phyloP scores from a whole-genome alignment of 2,888 invertebrate genomes.

The Helleia helle region DNA sequence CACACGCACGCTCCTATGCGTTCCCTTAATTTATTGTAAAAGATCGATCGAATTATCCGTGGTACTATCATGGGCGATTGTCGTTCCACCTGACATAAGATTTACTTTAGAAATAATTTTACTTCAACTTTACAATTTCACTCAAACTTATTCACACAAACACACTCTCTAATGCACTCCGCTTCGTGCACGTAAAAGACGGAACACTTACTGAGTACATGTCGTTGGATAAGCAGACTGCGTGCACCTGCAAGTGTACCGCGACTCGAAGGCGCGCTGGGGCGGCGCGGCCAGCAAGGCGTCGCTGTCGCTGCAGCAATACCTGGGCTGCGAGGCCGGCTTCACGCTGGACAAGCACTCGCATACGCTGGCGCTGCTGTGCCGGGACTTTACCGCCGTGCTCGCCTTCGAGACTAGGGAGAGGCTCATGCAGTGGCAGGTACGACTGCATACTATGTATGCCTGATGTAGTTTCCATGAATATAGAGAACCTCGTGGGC shows the following conservation, averaged over 20 bases:
- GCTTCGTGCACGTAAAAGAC: not conserved
- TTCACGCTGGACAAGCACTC: constrained; percentile 93
- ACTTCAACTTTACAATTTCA: too few relatives aligned
- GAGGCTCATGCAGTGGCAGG: constrained; percentile 91
- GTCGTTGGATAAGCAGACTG: constrained; percentile 79
- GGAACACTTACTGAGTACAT: not conserved
- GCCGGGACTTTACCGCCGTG: constrained; percentile 87
- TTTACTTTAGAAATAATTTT: too few relatives aligned
- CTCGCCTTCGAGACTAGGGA: constrained; percentile 91
- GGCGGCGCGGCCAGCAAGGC: constrained; percentile 79
- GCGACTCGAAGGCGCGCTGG: constrained; percentile 86
- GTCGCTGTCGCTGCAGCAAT: constrained; percentile 87
- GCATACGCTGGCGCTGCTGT: constrained; percentile 90
- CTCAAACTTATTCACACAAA: too few relatives aligned
- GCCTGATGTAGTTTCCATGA: too few relatives aligned
- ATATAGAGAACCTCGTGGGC: too few relatives aligned
- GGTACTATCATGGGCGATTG: too few relatives aligned
- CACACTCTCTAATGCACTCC: too few relatives aligned
- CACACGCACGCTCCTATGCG: not conserved
- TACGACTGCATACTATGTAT: too few relatives aligned
- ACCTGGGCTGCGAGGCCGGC: constrained; percentile 87
- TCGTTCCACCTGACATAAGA: too few relatives aligned
- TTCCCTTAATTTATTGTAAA: not conserved
- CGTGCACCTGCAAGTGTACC: constrained; percentile 89
- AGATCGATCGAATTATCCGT: not conserved